Percentiles rank a stretch among this genome's conserved stretches.
phyloP scores from a whole-genome alignment of 1,140 invertebrate genomes.

The Drosophila athabasca region DNA sequence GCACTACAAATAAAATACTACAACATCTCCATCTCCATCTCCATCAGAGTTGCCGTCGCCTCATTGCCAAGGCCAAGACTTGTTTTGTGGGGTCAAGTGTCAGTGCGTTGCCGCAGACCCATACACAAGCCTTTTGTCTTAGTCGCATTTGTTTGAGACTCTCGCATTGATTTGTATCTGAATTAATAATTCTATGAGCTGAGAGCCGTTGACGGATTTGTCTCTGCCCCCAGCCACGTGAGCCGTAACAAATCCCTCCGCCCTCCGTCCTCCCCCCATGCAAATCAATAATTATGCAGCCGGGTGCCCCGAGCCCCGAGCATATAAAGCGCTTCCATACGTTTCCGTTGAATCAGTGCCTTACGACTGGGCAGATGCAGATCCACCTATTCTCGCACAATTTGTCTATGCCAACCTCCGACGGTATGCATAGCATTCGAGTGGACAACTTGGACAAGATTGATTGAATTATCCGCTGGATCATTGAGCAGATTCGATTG shows the following conservation, averaged over 20 bases:
- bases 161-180: conserved; percentile 33
- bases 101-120: conserved; percentile 49
- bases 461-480: conserved; percentile 2
- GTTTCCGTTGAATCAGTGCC: conserved; percentile 62
- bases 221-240: conserved; percentile 27
- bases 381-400: conserved; percentile 30
- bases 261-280: conserved; percentile 11
- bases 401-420: conserved; percentile 56
- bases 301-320: conserved; percentile 10
- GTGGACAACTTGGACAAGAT: conserved; percentile 27
- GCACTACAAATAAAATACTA: conserved; percentile 50
- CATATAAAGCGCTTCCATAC: conserved; percentile 37
- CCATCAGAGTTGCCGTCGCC: conserved; percentile 34
- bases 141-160: conserved; percentile 32
- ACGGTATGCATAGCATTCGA: background rate
- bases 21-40: conserved; percentile 58
- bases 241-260: conserved; percentile 1
- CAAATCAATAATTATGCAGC: conserved; percentile 43
- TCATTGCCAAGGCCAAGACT: conserved; percentile 75
- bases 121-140: conserved; percentile 25
- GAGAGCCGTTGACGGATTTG: conserved; percentile 27
- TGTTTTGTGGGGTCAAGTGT: conserved; percentile 80
- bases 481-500: conserved; percentile 5
- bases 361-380: conserved; percentile 16
- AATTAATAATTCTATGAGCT: conserved; percentile 67